Percentiles rank a stretch among this genome's conserved stretches.
Evolutionary conservation across 2,888 invertebrate genomes (phyloP).

Genomic region (Caradrina clavipalpis): DNA sequence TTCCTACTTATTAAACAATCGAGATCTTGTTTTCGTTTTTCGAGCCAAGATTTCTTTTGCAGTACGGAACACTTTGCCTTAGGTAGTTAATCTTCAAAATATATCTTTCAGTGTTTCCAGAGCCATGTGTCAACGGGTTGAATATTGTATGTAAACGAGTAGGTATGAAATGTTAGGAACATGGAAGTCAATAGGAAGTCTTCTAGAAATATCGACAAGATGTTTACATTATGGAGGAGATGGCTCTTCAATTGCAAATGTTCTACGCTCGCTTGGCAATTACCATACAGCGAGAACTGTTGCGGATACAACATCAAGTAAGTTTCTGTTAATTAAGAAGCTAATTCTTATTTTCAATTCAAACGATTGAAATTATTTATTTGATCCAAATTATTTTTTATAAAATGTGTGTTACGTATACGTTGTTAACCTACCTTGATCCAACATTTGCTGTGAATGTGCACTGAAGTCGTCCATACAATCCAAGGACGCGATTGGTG

Average conservation of each 20-base stretch:
- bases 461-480: constrained; percentile 98
- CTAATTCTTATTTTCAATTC: background rate
- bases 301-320: constrained; percentile 13
- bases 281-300: background rate
- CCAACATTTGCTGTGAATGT: constrained; percentile 89
- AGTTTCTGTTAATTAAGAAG: background rate
- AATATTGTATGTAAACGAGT: constrained; percentile 31
- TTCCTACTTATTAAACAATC: background rate
- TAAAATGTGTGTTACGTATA: background rate
- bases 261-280: background rate
- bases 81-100: constrained; percentile 4
- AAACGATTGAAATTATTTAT: background rate
- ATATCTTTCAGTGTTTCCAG: constrained; percentile 22
- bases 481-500: constrained; percentile 97
- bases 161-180: constrained; percentile 21
- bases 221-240: constrained; percentile 21
- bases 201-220: constrained; percentile 34
- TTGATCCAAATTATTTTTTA: background rate
- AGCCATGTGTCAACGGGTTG: constrained; percentile 38
- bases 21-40: constrained; percentile 6
- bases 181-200: constrained; percentile 6
- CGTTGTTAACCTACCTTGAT: constrained; percentile 82
- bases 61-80: constrained; percentile 1
- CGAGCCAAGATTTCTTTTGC: constrained; percentile 19
- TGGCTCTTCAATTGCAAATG: constrained; percentile 30